Percentiles rank a stretch among this genome's conserved stretches.
Conservation (phyloP, 92 coral and sea anemone species). For the Epizoanthus stellaris region DNA sequence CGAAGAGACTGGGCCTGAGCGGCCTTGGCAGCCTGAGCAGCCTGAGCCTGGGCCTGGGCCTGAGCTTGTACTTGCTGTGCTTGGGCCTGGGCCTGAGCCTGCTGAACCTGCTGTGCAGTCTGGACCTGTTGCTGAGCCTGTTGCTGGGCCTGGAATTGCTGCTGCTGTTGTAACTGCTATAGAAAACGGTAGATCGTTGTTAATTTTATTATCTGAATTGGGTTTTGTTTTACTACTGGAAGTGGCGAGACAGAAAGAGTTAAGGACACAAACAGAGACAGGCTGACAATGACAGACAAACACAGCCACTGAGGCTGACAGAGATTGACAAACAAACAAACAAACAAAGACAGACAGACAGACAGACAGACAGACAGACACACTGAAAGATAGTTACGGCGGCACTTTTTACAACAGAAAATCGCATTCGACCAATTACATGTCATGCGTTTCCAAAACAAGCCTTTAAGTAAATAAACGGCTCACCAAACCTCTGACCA, state of each 20-base stretch:
- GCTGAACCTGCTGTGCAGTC: conserved; percentile 74
- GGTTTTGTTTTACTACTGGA: too few species aligned
- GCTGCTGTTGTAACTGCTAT: conserved; percentile 30
- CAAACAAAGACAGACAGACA: neutral
- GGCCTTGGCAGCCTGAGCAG: conserved; percentile 56
- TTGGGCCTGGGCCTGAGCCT: conserved; percentile 58
- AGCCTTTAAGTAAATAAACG: too few species aligned
- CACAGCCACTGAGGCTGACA: too few species aligned
- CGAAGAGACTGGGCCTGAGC: conserved; percentile 26
- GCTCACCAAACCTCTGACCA: too few species aligned
- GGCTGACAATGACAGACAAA: neutral
- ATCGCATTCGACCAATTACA: too few species aligned
- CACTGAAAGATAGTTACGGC: neutral
- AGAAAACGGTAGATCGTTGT: neutral
- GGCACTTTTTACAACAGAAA: too few species aligned
- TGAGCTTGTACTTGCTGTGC: conserved; percentile 68
- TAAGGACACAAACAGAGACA: too few species aligned
- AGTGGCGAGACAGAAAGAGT: too few species aligned
- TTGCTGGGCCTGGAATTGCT: conserved; percentile 32
- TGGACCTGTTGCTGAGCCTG: conserved; percentile 67
- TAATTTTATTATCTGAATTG: neutral
- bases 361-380: neutral
- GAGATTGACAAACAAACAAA: neutral
- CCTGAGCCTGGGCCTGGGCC: conserved; percentile 59
- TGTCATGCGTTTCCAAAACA: too few species aligned